A percentile compares a stretch with the other conserved stretches of the same genome.
Evolutionary conservation across 2,797 vertebrate species (phyloP).

Genomic region (Galagoides demidoff): DNA sequence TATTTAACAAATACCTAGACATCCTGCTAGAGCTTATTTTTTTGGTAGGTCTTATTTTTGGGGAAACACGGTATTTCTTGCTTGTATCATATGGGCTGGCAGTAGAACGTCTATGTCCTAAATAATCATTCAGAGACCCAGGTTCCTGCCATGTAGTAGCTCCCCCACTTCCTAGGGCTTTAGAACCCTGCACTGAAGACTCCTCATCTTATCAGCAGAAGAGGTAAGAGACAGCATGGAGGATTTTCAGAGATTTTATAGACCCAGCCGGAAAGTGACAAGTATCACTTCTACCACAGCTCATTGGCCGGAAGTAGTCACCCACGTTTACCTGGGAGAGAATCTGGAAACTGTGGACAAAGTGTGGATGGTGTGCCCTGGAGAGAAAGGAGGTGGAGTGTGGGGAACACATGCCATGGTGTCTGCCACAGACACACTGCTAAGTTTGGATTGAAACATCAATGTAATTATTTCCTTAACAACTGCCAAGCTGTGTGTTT

Average conservation of each 20-base stretch:
- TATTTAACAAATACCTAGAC: too few species aligned
- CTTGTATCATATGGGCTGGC: not conserved
- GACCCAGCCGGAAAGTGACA: not conserved
- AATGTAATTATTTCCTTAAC: conserved; percentile 45
- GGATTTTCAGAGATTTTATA: not conserved
- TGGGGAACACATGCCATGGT: not conserved
- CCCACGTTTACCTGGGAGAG: not conserved
- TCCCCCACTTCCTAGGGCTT: not conserved
- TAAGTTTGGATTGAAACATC: not conserved
- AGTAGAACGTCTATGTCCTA: not conserved
- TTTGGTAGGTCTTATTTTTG: too few species aligned
- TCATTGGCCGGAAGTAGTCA: not conserved
- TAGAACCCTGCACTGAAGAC: not conserved
- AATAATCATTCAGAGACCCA: not conserved
- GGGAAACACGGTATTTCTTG: not conserved
- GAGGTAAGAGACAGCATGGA: not conserved
- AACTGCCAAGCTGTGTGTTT: not conserved
- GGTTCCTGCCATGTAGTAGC: not conserved
- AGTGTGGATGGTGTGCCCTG: not conserved
- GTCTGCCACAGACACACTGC: not conserved
- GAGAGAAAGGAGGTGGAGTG: conserved; percentile 14
- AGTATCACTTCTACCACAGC: not conserved
- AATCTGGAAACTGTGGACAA: not conserved
- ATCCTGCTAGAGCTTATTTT: too few species aligned
- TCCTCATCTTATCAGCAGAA: not conserved